Evolutionary conservation across 1,140 invertebrate genomes (phyloP), one percentile per base, ranked within the genome.

Genomic region (Zaprionus lachaisei): DNA sequence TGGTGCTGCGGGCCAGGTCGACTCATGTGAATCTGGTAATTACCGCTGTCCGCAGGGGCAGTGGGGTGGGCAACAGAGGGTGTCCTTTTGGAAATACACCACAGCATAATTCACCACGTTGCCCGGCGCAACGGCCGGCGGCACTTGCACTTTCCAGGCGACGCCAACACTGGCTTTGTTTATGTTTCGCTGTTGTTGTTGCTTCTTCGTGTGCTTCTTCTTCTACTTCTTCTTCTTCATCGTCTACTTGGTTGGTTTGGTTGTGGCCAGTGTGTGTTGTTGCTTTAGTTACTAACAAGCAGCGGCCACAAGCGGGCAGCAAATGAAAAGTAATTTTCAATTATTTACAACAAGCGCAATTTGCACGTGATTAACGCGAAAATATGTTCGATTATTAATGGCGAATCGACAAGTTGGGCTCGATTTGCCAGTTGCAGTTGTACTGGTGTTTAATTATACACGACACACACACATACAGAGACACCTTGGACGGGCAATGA

Each of bases 1-100:
- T 90, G 41, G 76, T 90, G 81, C 72, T 90, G 70, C 85, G 85
- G 81, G 85, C 85, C 81, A 84, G 85, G 84, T 75, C 85, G 89
- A 82, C 57, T 28, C 77, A 77, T 62, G 73, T 77, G 38, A 85
- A 90, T 68, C 65, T 90, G 85, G 85, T 90, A 83, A 62, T 57
- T 49, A 22, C 17, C 22, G 38, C n/a, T 17, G 41, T 44, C n/a
- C 41, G 15, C n/a, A 44, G 41, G 11, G 20, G n/a, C 24, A 24
- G 3, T 24, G 4, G 34, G 12, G 49, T 1, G 26, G 38, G 26
- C 9, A 20, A 4, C 0, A 24, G 14, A 11, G 28, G 61, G 11
- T 14, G 5, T 5, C 12, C 47, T 38, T 60, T 41, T 38, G 17
- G 6, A 56, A 74, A 44, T n/a, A 49, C 56, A 79, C 67, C 70